Percentiles rank a stretch among this genome's conserved stretches.
phyloP scores from a whole-genome alignment of 2,797 vertebrate species.

The Nyctibius grandis region DNA sequence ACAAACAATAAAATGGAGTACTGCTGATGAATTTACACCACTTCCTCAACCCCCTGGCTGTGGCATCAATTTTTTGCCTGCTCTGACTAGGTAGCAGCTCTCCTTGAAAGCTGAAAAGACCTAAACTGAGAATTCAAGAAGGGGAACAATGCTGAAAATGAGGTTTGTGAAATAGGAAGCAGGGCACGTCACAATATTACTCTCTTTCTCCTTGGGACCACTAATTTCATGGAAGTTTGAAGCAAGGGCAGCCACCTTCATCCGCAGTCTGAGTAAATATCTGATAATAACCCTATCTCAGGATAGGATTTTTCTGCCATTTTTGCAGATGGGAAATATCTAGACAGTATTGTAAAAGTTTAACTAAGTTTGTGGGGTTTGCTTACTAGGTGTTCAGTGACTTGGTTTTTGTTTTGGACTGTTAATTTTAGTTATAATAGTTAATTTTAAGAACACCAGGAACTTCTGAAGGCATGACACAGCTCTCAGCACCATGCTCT shows the following conservation, averaged over 20 bases:
- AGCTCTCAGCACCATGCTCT: neutral
- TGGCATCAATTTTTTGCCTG: neutral
- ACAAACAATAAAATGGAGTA: neutral
- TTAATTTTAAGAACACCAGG: neutral
- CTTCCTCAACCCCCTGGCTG: neutral
- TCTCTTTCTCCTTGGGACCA: neutral
- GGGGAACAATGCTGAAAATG: neutral
- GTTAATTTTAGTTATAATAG: no score
- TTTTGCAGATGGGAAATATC: neutral
- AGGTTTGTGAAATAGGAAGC: neutral
- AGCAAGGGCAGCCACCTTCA: neutral
- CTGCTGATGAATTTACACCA: neutral
- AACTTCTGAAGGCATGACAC: neutral
- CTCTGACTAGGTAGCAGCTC: neutral
- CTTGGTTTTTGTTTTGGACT: neutral
- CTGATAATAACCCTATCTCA: neutral
- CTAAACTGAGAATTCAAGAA: neutral
- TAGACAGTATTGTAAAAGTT: neutral
- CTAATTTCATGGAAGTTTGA: neutral
- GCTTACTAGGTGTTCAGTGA: neutral
- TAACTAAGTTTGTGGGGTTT: neutral
- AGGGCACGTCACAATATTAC: fast-evolving
- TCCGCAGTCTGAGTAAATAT: neutral
- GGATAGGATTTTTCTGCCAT: neutral
- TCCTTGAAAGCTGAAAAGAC: neutral